Conservation (phyloP, 2,797 vertebrate species). For the Trematomus bernacchii region DNA sequence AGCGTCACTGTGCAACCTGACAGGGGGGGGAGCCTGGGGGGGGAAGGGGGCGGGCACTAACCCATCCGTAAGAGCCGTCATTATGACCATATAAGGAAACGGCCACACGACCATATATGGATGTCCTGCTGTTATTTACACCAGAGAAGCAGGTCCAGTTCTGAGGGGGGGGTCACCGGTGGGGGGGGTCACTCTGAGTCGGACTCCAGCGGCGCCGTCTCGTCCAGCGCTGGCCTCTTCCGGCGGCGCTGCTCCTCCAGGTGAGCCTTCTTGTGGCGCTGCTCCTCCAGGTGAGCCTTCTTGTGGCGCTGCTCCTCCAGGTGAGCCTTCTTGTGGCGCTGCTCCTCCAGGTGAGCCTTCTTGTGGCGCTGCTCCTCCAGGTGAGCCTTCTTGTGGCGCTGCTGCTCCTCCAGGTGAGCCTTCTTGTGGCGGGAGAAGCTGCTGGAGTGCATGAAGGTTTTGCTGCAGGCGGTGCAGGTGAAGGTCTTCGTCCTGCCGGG, state of each 20-base stretch:
- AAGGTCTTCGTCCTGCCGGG: constrained; percentile 72
- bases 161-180: background rate
- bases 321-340: constrained; percentile 17
- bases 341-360: constrained; percentile 80
- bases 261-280: constrained; percentile 17
- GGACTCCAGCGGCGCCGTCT: constrained; percentile 81
- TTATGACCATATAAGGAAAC: constrained; percentile 48
- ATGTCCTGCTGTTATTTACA: constrained; percentile 77
- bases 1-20: constrained; percentile 30
- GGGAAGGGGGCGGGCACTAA: constrained; percentile 32
- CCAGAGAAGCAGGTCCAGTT: constrained; percentile 52
- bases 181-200: constrained; percentile 79
- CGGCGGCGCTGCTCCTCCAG: constrained; percentile 39
- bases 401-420: constrained; percentile 77
- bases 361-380: constrained; percentile 79
- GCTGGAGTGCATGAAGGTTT: constrained; percentile 86
- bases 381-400: constrained; percentile 84
- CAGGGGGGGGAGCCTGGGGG: background rate
- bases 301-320: constrained; percentile 71
- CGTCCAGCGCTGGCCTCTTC: constrained; percentile 69
- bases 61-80: constrained; percentile 43
- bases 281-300: constrained; percentile 80
- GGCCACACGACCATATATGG: constrained; percentile 52
- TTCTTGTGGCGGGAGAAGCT: constrained; percentile 85
- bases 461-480: constrained; percentile 80